Evolutionary conservation across 2,797 vertebrate genomes (phyloP), one percentile per base, ranked within the genome.

Genomic region (Sandelia bainsii): DNA sequence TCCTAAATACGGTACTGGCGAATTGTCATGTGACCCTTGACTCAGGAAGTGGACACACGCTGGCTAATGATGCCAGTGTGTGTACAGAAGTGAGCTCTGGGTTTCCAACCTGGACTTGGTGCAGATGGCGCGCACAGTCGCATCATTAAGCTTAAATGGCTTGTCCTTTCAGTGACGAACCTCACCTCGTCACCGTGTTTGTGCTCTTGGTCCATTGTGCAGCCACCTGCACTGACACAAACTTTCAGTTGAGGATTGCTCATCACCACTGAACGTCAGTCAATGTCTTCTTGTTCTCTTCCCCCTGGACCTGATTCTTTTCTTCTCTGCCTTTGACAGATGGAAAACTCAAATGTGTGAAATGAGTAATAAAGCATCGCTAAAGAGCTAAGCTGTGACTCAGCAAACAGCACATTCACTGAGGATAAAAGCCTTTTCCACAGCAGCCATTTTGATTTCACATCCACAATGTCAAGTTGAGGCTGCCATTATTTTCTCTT

Each of bases 371-470:
- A 86, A 87, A 87, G 83, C 83, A 74, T 87, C 4, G 77, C 85
- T 83, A 90, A 92, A 90, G 84, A 79, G 86, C 83, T 87, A 87
- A 91, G 86, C 84, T 50, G 89, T 91, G 88, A 92, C 89, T 93
- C 91, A 89, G 87, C 87, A 74, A 90, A 85, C 72, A 22, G 69
- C 82, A 20, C 84, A 86, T 89, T 92, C 89, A 90, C 64, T 1
- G 63, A 45, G 81, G 82, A 88, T 83, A 85, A 92, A 86, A 83
- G 83, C 85, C 69, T 82, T 85, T 57, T 85, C 57, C 85, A 88
- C 77, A 69, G 90, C 81, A 91, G 91, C 88, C 89, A 93, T 93
- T 90, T 93, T 91, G 88, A 91, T 93, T 92, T 91, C 84, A 90
- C 83, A 85, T 87, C 80, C 51, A 13, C 68, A 2, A 8, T 45